Base-by-base conservation (phyloP, 2,797 vertebrate genomes). In the Smutsia gigantea region DNA sequence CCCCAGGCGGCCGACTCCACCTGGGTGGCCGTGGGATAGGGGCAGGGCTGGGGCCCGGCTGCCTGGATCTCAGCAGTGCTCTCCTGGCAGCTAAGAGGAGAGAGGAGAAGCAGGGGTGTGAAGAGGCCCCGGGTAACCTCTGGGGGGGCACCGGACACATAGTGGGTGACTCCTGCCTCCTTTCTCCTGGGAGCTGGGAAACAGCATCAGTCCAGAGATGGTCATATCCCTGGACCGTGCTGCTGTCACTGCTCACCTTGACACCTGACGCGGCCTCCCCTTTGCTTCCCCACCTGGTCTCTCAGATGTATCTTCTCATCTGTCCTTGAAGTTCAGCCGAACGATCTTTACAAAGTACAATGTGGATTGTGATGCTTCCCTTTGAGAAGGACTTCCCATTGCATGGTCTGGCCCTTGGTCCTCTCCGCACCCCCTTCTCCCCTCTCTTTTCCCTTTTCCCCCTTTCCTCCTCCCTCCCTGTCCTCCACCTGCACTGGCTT, bases 1-100 rank as follows among this genome's bases (percentile, higher is more conserved):
- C 11, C 37, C 31, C 19, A 31, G 37, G 14, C n/a, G 57, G 18
- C 61, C 19, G 25, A n/a, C 25, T 2, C 2, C 46, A 55, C 15
- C 51, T 17, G 0, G 23, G 64, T 13, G 25, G 10, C 46, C 4
- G 0, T 7, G n/a, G 39, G 5, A 8, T 8, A 12, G 42, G n/a
- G 42, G 10, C 11, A 39, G 84, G 9, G n/a, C 15, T 27, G 18
- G 23, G 3, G 23, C 46, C 46, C 15, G 31, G 31, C 55, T 71
- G 71, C 29, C 29, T 18, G 21, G 29, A 27, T 37, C 78, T 57
- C 53, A 0, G 18, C 19, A 66, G 19, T 55, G 61, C 19, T 53
- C 9, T 37, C 14, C 68, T 61, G 23, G 31, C 39, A 49, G 37
- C 49, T 49, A 29, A 71, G 51, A 57, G 6, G 37, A 34, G 34